These are phyloP conservation scores for Balaeniceps rex DNA, from an alignment of 2,113 vertebrate genomes.

Conservation along the genomic window DNA sequence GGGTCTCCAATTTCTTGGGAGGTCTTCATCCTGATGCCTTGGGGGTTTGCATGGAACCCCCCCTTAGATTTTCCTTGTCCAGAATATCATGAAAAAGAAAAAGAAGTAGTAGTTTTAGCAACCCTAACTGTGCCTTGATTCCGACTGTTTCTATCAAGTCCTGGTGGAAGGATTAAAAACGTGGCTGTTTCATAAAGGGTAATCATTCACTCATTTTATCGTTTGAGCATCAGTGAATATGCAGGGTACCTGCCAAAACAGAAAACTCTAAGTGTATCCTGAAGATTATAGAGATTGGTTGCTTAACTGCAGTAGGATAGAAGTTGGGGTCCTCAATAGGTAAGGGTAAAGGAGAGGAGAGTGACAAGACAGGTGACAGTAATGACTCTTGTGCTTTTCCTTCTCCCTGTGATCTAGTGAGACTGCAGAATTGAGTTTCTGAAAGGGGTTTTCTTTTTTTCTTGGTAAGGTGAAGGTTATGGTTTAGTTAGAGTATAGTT, in stretches of 20 bases:
- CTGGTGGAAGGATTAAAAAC: neutral
- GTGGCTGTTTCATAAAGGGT: neutral
- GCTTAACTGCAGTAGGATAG: neutral
- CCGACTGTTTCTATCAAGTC: neutral
- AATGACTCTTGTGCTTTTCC: neutral
- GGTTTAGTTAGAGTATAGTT: neutral
- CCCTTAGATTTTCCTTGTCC: neutral
- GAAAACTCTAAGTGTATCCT: neutral
- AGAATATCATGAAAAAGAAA: neutral
- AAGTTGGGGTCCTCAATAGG: neutral
- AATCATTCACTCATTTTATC: rapidly evolving
- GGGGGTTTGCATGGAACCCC: too few relatives aligned
- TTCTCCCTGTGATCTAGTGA: neutral
- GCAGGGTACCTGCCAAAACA: rapidly evolving
- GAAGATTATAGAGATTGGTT: neutral
- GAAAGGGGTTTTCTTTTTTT: neutral
- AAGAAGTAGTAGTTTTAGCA: neutral
- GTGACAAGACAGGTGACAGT: neutral
- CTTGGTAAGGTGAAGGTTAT: neutral
- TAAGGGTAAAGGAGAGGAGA: neutral
- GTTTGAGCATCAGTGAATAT: neutral
- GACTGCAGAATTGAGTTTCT: neutral
- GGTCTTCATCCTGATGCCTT: neutral
- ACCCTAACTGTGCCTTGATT: neutral
- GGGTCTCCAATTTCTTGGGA: neutral